Conservation (phyloP, 1,140 invertebrate genomes). For the Bicyclus anynana region DNA sequence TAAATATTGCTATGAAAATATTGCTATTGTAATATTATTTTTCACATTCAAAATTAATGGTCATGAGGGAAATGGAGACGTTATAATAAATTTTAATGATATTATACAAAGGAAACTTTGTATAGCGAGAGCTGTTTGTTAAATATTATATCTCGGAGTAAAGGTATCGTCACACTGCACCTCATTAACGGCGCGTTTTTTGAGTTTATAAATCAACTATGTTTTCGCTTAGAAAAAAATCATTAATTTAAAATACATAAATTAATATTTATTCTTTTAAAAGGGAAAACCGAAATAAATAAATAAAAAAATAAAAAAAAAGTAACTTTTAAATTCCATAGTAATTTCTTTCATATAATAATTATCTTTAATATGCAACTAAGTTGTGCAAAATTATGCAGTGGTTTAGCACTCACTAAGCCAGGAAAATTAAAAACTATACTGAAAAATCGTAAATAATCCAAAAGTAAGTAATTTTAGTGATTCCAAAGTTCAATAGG, state of each 20-base stretch:
- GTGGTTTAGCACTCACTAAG: too few relatives aligned
- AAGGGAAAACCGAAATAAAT: background rate
- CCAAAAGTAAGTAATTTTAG: too few relatives aligned
- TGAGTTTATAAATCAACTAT: background rate
- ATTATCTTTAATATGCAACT: too few relatives aligned
- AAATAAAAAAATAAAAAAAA: too few relatives aligned
- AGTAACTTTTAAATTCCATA: too few relatives aligned
- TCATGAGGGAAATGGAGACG: background rate
- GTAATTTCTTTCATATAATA: background rate
- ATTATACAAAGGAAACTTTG: background rate
- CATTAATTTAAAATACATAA: background rate
- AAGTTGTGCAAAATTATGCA: too few relatives aligned
- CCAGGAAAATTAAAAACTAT: too few relatives aligned
- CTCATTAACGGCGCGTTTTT: background rate
- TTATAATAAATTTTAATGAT: background rate
- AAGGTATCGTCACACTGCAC: background rate
- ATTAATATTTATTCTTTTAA: too few relatives aligned
- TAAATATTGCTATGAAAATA: too few relatives aligned
- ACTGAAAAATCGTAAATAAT: too few relatives aligned
- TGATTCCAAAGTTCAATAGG: too few relatives aligned
- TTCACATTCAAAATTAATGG: background rate
- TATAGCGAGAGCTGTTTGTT: background rate
- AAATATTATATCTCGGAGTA: constrained; percentile 7
- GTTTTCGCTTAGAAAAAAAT: background rate
- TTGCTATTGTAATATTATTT: too few relatives aligned